Evolutionary conservation across 37 sponge, comb jelly and placozoan genomes (phyloP).

Genomic region (Lycopodina hypogea): DNA sequence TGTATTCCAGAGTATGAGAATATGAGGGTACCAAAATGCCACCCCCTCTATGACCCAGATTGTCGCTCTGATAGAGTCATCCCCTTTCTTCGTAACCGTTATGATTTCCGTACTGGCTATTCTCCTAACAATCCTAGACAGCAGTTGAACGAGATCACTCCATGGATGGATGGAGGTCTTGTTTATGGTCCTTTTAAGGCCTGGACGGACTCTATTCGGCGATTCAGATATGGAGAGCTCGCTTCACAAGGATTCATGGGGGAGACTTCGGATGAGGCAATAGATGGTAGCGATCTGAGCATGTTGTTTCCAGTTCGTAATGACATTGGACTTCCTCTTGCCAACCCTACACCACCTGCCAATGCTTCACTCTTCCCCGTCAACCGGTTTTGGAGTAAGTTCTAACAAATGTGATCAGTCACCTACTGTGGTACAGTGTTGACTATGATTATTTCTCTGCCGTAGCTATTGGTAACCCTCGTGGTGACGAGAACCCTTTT

Average conservation of each 20-base stretch:
- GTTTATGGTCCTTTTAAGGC: constrained; percentile 92
- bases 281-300: neutral
- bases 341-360: constrained; percentile 88
- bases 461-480: constrained; percentile 90
- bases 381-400: constrained; percentile 91
- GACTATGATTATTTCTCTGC: neutral
- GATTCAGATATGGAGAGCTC: constrained; percentile 48
- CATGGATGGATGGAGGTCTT: constrained; percentile 92
- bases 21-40: constrained; percentile 81
- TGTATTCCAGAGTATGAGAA: constrained; percentile 93
- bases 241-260: constrained; percentile 9
- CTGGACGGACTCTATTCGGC: constrained; percentile 88
- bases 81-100: constrained; percentile 83
- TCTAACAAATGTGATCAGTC: neutral
- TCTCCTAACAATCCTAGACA: constrained; percentile 80
- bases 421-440: too few relatives aligned
- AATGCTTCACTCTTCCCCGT: constrained; percentile 66
- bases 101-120: constrained; percentile 81
- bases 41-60: constrained; percentile 75
- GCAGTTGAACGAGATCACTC: constrained; percentile 97
- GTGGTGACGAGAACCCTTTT: constrained; percentile 95
- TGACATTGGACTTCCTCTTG: constrained; percentile 79
- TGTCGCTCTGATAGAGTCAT: constrained; percentile 68
- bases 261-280: neutral
- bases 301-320: constrained; percentile 45